Evolutionary conservation across 2,797 vertebrate species (phyloP), one percentile per base, ranked within the genome.

Genomic region (Myoxocephalus aenaeus): DNA sequence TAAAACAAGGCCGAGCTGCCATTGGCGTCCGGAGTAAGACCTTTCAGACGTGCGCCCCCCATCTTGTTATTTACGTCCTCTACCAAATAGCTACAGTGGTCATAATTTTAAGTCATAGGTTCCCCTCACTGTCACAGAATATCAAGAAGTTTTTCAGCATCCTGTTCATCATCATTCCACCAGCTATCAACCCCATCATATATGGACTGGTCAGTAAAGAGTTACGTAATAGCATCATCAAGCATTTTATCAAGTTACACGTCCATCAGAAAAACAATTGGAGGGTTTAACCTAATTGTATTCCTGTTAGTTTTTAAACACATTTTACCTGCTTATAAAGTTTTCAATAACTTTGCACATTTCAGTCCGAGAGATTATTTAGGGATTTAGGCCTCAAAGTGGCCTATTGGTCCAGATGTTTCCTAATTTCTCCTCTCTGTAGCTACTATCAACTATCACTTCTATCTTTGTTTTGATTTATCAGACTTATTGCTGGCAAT

Each of bases 171-270:
- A 68, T 91, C 1, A 5, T 92, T 29, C 87, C 91, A 8, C 88
- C 90, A 8, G 48, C 42, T 0, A 10, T 86, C 5, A 92, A 90
- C 65, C 90, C 90, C 27, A 48, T 88, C 0, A 90, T 92, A 44
- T 92, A 93, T 0, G 90, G 90, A 32, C 65, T 92, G 54, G 66
- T 86, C 70, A 92, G 74, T 20, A 90, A 71, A 79, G 87, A 91
- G 14, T 34, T 93, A 17, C 79, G 89, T 1, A 13, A 1, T 1
- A 88, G 85, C 58, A 80, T 91, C 61, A 20, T 83, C 3, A 87
- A 81, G 40, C 64, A 58, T 14, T 75, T 86, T 11, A 77, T 3
- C 7, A 20, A 18, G 17, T 7, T 5, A 46, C 8, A 34, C 8
- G 22, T 70, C 10, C 0, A 6, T 18, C 40, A 20, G n/a, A 20